A percentile compares a stretch with the other conserved stretches of the same genome.
These are phyloP conservation scores for Pogona vitticeps DNA, from an alignment of 2,113 vertebrate species.

Conservation along the genomic window DNA sequence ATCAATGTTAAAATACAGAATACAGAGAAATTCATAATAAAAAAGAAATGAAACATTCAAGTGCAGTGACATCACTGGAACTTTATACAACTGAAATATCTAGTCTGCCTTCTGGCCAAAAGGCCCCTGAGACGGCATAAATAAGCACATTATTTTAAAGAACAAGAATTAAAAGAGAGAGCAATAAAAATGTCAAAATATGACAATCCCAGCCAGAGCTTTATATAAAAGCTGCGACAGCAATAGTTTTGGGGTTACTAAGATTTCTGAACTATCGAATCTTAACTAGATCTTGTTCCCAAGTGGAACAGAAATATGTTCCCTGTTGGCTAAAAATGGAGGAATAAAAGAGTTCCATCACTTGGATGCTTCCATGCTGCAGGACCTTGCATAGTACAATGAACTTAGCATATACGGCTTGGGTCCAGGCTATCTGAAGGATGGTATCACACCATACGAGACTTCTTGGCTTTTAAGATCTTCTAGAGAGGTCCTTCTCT, in stretches of 20 bases:
- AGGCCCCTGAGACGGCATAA: neutral
- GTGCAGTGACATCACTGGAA: neutral
- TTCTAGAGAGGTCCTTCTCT: too few relatives aligned
- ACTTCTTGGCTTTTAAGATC: too few relatives aligned
- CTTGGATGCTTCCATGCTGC: neutral
- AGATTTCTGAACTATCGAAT: neutral
- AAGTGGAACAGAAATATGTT: neutral
- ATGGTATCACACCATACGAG: too few relatives aligned
- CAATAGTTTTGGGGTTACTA: neutral
- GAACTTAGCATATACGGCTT: too few relatives aligned
- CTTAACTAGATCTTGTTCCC: neutral
- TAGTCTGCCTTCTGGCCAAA: neutral
- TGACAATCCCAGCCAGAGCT: neutral
- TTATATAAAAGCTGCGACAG: too few relatives aligned
- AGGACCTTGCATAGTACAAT: neutral
- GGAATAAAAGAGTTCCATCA: neutral
- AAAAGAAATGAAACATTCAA: neutral
- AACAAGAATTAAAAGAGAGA: neutral
- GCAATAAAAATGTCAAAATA: neutral
- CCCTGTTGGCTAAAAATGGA: neutral
- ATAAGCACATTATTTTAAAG: neutral
- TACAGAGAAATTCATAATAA: neutral
- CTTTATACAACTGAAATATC: neutral
- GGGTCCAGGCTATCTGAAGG: too few relatives aligned
- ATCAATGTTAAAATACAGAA: neutral